phyloP scores from a whole-genome alignment of 2,113 vertebrate genomes.

The Istiophorus platypterus region DNA sequence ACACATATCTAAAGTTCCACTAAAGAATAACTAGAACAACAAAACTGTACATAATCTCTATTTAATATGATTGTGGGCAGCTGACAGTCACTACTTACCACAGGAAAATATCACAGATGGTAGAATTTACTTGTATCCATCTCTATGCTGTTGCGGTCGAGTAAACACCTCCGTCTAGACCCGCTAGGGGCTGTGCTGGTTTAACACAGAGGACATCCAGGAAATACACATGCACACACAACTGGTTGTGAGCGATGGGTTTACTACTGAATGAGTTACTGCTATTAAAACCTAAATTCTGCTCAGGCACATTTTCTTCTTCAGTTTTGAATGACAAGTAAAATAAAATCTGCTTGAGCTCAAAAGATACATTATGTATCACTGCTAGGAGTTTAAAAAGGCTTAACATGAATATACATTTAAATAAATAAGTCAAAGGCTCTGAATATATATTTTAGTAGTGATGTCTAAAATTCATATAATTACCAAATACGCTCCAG shows the following conservation, averaged over 20 bases:
- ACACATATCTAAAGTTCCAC: conserved; percentile 7
- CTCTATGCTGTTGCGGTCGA: conserved; percentile 12
- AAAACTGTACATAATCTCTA: conserved; percentile 23
- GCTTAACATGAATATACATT: too few relatives aligned
- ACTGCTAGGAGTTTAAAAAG: too few relatives aligned
- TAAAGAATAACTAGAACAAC: conserved; percentile 11
- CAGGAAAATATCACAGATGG: conserved; percentile 25
- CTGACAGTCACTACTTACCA: conserved; percentile 38
- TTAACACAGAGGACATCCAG: conserved; percentile 22
- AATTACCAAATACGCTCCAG: too few relatives aligned
- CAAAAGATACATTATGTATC: not conserved
- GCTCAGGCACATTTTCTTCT: not conserved
- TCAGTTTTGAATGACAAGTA: not conserved
- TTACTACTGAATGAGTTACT: not conserved
- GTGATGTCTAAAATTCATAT: too few relatives aligned
- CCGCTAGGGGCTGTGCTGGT: conserved; percentile 22
- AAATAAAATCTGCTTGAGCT: not conserved
- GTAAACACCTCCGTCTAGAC: conserved; percentile 31
- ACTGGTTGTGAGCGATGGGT: not conserved
- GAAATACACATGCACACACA: conserved; percentile 38
- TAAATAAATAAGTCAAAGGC: too few relatives aligned
- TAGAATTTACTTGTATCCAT: conserved; percentile 13
- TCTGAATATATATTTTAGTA: too few relatives aligned
- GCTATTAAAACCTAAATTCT: not conserved
- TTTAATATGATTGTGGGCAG: not conserved